Percentiles rank a stretch among this genome's conserved stretches.
phyloP scores from a whole-genome alignment of 1,140 invertebrate species.

The Leptinotarsa defecta region DNA sequence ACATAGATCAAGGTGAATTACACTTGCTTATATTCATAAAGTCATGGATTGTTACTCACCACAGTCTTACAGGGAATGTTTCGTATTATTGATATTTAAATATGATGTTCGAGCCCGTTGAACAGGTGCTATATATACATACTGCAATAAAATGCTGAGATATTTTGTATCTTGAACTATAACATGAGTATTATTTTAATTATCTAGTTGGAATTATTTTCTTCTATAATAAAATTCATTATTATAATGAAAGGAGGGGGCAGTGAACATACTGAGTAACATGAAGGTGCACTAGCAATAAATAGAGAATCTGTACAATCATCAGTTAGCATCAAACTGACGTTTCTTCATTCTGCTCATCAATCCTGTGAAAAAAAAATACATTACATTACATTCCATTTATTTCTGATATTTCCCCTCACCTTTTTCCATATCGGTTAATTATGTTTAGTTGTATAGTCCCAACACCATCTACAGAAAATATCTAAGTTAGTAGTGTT shows the following conservation, averaged over 20 bases:
- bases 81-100: constrained; percentile 17
- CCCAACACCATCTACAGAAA: constrained; percentile 53
- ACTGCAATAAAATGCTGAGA: background rate
- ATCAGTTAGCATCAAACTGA: constrained; percentile 54
- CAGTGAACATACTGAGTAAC: background rate
- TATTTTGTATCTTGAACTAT: no score
- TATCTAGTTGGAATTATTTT: background rate
- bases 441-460: constrained; percentile 51
- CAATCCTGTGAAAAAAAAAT: constrained; percentile 59
- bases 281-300: constrained; percentile 30
- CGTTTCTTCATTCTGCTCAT: constrained; percentile 65
- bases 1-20: background rate
- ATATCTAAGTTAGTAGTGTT: constrained; percentile 18
- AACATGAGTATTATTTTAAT: background rate
- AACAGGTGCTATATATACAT: background rate
- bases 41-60: constrained; percentile 34
- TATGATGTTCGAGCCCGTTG: background rate
- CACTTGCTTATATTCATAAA: constrained; percentile 36
- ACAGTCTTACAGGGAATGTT: constrained; percentile 37
- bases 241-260: background rate
- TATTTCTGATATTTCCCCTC: constrained; percentile 18
- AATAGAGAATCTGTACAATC: constrained; percentile 37
- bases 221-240: background rate
- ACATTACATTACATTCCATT: background rate
- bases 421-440: constrained; percentile 39